Evolutionary conservation across 2,888 invertebrate species (phyloP).

Genomic region (Julus scandinavius): DNA sequence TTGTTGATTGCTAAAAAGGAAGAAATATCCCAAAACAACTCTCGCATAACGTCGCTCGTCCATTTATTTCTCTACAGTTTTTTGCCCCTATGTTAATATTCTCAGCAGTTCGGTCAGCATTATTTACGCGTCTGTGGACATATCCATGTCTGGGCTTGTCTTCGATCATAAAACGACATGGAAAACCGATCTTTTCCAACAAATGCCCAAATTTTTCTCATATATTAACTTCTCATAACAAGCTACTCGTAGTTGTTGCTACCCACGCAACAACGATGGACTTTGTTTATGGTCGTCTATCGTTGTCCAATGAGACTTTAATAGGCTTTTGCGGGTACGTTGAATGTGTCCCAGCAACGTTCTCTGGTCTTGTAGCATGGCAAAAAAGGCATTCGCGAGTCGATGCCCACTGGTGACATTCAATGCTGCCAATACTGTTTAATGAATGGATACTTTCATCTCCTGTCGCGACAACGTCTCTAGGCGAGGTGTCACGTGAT

Average conservation of each 20-base stretch:
- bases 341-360: background rate
- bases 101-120: background rate
- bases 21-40: too few relatives aligned
- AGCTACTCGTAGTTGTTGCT: background rate
- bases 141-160: background rate
- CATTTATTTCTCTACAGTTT: too few relatives aligned
- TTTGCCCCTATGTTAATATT: background rate
- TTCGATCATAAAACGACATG: background rate
- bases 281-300: background rate
- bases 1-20: too few relatives aligned
- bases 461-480: background rate
- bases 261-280: background rate
- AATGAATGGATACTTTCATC: background rate
- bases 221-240: background rate
- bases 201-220: background rate
- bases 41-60: too few relatives aligned
- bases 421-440: background rate
- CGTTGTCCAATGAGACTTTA: background rate
- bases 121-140: background rate
- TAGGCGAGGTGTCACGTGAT: too few relatives aligned
- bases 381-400: background rate
- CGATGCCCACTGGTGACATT: background rate
- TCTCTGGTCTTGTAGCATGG: background rate
- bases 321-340: background rate
- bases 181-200: background rate